These are phyloP conservation scores for Scatophagus argus DNA, from an alignment of 2,113 vertebrate species.

Conservation along the genomic window DNA sequence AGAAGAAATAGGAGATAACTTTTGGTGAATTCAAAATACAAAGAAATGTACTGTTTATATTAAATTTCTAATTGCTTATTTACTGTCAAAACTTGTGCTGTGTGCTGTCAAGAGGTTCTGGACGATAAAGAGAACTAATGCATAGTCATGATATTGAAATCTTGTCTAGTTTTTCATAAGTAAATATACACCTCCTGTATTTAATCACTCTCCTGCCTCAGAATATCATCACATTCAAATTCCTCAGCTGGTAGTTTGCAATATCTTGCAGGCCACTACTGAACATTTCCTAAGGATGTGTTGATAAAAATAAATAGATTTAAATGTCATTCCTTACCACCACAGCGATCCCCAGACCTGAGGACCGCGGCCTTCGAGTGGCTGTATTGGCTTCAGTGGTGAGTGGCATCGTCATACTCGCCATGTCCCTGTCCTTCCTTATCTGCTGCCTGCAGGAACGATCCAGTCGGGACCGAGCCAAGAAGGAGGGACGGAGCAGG, in stretches of 20 bases:
- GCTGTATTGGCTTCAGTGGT: slow-evolving; percentile 86
- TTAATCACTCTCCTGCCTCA: not conserved
- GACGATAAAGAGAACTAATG: too few relatives aligned
- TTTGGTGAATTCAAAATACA: not conserved
- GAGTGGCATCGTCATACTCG: slow-evolving; percentile 87
- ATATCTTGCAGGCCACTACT: not conserved
- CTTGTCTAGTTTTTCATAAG: not conserved
- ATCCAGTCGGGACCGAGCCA: slow-evolving; percentile 58
- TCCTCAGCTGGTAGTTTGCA: not conserved
- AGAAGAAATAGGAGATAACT: not conserved
- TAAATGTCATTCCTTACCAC: not conserved
- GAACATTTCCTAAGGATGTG: not conserved
- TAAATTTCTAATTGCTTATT: too few relatives aligned
- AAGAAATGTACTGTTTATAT: too few relatives aligned
- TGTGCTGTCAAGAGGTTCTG: not conserved
- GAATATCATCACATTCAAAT: not conserved
- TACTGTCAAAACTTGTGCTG: not conserved
- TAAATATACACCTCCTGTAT: not conserved
- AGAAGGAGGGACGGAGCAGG: slow-evolving; percentile 73
- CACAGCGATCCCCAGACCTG: slow-evolving; percentile 81
- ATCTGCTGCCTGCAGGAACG: slow-evolving; percentile 86
- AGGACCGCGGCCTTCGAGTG: slow-evolving; percentile 80
- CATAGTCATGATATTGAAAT: not conserved
- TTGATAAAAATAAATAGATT: not conserved
- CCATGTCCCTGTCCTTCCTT: slow-evolving; percentile 86